phyloP scores from a whole-genome alignment of 2,113 vertebrate species.

The Todiramphus chloris region DNA sequence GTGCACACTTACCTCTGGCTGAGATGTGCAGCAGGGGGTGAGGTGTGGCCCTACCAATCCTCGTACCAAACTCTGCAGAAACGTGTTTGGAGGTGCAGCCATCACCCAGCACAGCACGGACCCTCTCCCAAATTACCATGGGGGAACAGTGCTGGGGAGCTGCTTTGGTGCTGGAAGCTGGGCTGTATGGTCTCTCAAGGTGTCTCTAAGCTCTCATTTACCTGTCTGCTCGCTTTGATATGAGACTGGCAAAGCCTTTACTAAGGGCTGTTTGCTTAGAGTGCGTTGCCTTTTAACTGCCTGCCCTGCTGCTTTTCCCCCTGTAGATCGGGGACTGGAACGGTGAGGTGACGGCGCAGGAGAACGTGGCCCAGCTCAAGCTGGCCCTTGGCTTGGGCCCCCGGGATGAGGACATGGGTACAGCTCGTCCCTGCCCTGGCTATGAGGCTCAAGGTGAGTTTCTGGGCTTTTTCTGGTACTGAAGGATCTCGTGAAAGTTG shows the following conservation, averaged over 20 bases:
- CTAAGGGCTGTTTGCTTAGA: background rate
- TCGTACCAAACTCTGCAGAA: background rate
- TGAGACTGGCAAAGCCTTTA: background rate
- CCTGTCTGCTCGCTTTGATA: background rate
- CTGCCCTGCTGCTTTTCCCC: background rate
- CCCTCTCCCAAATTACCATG: background rate
- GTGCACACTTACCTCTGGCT: rapidly evolving
- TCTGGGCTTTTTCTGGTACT: background rate
- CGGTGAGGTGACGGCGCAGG: constrained; percentile 87
- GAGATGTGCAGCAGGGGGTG: background rate
- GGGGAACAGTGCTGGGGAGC: background rate
- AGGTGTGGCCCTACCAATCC: background rate
- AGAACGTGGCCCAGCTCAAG: constrained; percentile 88
- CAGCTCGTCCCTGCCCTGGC: constrained; percentile 78
- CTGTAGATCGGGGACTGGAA: constrained; percentile 88
- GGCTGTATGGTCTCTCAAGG: background rate
- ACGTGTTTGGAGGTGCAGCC: background rate
- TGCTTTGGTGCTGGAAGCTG: background rate
- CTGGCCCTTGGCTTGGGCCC: constrained; percentile 78
- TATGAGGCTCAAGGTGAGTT: constrained; percentile 92
- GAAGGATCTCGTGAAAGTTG: rapidly evolving
- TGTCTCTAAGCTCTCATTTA: background rate
- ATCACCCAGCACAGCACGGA: rapidly evolving
- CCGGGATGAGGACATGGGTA: constrained; percentile 48
- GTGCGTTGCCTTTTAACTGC: background rate